Conservation (phyloP, 2,797 vertebrate genomes). For the Muscicapa comitata region DNA sequence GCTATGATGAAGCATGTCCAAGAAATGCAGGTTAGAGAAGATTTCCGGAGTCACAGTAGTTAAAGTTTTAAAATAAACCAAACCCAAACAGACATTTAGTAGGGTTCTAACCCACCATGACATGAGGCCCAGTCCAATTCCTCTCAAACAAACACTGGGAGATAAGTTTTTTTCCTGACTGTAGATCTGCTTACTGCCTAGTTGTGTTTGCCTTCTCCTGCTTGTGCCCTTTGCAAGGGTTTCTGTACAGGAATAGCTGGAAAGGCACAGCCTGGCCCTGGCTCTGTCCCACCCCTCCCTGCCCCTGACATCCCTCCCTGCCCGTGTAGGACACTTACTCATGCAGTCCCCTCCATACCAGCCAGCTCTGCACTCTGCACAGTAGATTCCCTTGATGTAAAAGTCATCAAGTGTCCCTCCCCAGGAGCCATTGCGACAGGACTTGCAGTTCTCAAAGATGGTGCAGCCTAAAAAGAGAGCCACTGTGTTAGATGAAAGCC, state of each 20-base stretch:
- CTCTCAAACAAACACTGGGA: background rate
- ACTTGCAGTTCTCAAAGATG: constrained; percentile 97
- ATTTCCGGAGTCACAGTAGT: background rate
- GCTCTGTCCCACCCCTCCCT: background rate
- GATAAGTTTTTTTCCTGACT: background rate
- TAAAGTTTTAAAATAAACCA: constrained; percentile 9
- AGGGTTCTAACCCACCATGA: background rate
- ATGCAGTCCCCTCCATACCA: constrained; percentile 97
- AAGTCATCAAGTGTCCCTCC: constrained; percentile 89
- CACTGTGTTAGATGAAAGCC: background rate
- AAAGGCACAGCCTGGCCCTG: background rate
- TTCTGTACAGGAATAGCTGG: background rate
- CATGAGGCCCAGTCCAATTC: background rate
- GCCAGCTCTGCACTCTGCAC: constrained; percentile 90
- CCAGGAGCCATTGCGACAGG: constrained; percentile 95
- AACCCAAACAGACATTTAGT: background rate
- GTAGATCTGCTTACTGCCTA: background rate
- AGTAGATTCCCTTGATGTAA: constrained; percentile 91
- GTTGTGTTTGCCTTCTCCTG: background rate
- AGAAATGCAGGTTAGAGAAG: background rate
- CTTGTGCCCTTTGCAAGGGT: background rate
- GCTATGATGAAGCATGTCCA: background rate
- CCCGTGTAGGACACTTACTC: constrained; percentile 78
- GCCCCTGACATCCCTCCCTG: background rate
- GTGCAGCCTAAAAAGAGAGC: constrained; percentile 85